Evolutionary conservation across 2,113 vertebrate species (phyloP), one percentile per base, ranked within the genome.

Genomic region (Dipodomys spectabilis): DNA sequence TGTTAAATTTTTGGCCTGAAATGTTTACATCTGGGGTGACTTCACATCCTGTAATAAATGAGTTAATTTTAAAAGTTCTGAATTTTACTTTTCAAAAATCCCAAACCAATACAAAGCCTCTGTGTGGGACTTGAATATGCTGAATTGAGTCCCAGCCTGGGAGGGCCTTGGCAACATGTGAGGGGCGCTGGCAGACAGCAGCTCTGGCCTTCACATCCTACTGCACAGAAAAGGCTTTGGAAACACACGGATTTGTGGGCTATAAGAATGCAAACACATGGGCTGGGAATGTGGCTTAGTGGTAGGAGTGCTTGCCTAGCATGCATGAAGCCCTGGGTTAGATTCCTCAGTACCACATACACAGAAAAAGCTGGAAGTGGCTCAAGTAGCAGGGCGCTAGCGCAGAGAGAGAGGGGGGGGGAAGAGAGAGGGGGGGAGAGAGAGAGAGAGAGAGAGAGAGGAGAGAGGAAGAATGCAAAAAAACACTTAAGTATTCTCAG

Each of bases 1-100:
- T 99, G 98, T 99, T 99, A 97, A 99, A 99, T 98, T 99, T 99
- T 97, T 99, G 99, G 91, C 99, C 99, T 11, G 99, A 99, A 98
- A 99, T 99, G 98, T 99, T 99, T 95, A 99, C 99, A 97, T 99
- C 99, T 85, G 99, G 99, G 73, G 99, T 99, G 95, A 99, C 99
- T 98, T 99, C 99, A 97, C 99, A 99, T 81, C 99, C 99, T 99
- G 83, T 88, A 97, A 78, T 0, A 86, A 94, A 65, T 96, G 49
- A 28, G 86, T 1, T 0, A 2, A 28, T 10, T 80, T 86, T 96
- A 87, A 95, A 81, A 23, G n/a, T 53, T 6, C 13, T 2, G 7
- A 82, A 30, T 72, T 80, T 89, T 95, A 93, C 67, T 81, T 88
- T 79, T 68, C 90, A 86, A 81, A 96, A 93, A 77, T 39, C 39